Conservation (phyloP, 2,888 invertebrate genomes). For the Acholoe squamosa region DNA sequence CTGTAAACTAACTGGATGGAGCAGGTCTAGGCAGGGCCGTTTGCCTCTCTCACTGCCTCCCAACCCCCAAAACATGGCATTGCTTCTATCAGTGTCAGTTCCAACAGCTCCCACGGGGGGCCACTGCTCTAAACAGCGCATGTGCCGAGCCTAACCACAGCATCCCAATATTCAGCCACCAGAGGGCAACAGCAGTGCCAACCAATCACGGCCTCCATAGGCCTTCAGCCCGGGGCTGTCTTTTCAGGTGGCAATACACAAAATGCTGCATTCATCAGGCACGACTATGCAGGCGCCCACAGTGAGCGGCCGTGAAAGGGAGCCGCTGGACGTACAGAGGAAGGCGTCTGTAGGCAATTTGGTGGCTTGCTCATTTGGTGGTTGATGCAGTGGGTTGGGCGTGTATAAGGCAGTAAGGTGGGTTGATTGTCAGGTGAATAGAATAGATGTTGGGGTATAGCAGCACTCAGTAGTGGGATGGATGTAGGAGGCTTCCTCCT, state of each 20-base stretch:
- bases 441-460: too few relatives aligned
- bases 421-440: too few relatives aligned
- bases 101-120: constrained; percentile 7
- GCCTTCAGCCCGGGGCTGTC: constrained; percentile 26
- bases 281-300: not conserved
- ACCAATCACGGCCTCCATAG: not conserved
- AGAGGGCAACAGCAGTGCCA: not conserved
- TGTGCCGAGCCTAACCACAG: not conserved
- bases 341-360: too few relatives aligned
- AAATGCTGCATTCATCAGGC: constrained; percentile 14
- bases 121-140: constrained; percentile 12
- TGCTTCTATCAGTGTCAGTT: constrained; percentile 8
- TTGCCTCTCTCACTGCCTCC: not conserved
- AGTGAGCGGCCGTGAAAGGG: constrained; percentile 3
- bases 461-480: too few relatives aligned
- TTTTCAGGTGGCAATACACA: constrained; percentile 34
- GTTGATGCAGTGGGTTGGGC: too few relatives aligned
- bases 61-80: not conserved
- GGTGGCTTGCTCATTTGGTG: too few relatives aligned
- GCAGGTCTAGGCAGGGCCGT: not conserved
- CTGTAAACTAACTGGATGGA: too few relatives aligned
- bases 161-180: not conserved
- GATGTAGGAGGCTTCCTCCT: too few relatives aligned
- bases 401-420: too few relatives aligned
- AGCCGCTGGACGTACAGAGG: not conserved